These are phyloP conservation scores for Tenthredo notha DNA, from an alignment of 2,888 invertebrate species.

Conservation along the genomic window DNA sequence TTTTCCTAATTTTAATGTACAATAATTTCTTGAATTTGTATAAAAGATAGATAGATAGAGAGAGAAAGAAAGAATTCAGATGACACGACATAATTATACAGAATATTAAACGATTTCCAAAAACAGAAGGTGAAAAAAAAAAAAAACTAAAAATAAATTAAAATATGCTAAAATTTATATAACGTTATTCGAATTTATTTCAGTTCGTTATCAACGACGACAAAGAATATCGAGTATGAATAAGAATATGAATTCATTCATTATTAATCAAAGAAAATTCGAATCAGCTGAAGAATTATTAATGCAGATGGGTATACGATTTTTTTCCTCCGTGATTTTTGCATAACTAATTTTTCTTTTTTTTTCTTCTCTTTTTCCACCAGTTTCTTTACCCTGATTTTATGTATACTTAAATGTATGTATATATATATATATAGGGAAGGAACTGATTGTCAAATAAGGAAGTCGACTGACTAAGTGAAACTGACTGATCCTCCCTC, in stretches of 20 bases:
- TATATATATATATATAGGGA: background rate
- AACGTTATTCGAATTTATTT: too few species aligned
- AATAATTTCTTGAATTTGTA: too few species aligned
- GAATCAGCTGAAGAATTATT: background rate
- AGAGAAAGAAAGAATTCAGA: too few species aligned
- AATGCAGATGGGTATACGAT: background rate
- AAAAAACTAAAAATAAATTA: background rate
- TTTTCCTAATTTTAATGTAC: too few species aligned
- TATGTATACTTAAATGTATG: background rate
- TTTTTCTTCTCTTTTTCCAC: too few species aligned
- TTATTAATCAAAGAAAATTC: constrained; percentile 3
- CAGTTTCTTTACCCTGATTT: background rate
- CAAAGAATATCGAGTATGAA: background rate
- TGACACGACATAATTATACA: too few species aligned
- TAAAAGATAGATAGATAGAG: too few species aligned
- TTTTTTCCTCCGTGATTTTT: background rate
- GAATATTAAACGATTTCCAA: background rate
- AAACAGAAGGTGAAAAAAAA: background rate
- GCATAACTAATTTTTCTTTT: background rate
- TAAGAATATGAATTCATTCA: background rate
- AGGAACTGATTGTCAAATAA: background rate
- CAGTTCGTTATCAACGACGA: too few species aligned
- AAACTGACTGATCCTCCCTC: background rate
- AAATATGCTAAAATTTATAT: background rate
- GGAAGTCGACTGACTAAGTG: background rate